Evolutionary conservation across 92 coral and sea anemone genomes (phyloP).

Genomic region (Plumapathes pennacea): DNA sequence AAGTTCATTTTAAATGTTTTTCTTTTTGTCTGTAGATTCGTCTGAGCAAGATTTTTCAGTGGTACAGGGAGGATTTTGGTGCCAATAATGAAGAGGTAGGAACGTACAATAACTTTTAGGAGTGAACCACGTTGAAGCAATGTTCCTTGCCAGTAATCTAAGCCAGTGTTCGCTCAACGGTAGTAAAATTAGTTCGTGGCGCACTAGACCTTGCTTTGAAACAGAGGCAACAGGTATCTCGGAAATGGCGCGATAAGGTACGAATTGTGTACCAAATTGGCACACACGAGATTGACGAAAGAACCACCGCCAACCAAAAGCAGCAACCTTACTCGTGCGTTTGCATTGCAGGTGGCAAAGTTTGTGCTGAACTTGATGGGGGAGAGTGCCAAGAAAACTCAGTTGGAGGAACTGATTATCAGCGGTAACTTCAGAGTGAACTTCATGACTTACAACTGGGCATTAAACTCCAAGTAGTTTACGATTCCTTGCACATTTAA

Average conservation of each 20-base stretch:
- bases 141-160: too few species aligned
- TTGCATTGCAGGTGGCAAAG: conserved; percentile 58
- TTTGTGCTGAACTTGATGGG: conserved; percentile 80
- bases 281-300: too few species aligned
- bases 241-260: too few species aligned
- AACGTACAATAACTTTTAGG: too few species aligned
- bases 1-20: neutral
- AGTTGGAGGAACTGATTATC: conserved; percentile 53
- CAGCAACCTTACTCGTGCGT: too few species aligned
- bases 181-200: too few species aligned
- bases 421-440: conserved; percentile 68
- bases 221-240: neutral
- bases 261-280: too few species aligned
- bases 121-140: too few species aligned
- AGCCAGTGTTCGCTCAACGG: too few species aligned
- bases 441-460: conserved; percentile 91
- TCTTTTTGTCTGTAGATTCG: conserved; percentile 53
- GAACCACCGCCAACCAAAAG: neutral
- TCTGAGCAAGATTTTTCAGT: conserved; percentile 89
- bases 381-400: conserved; percentile 61
- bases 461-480: conserved; percentile 84
- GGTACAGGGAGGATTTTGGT: conserved; percentile 97
- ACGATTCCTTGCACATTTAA: too few species aligned
- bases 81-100: conserved; percentile 76
- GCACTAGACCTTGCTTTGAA: neutral